phyloP scores from a whole-genome alignment of 2,113 vertebrate genomes.

The Chamaea fasciata region DNA sequence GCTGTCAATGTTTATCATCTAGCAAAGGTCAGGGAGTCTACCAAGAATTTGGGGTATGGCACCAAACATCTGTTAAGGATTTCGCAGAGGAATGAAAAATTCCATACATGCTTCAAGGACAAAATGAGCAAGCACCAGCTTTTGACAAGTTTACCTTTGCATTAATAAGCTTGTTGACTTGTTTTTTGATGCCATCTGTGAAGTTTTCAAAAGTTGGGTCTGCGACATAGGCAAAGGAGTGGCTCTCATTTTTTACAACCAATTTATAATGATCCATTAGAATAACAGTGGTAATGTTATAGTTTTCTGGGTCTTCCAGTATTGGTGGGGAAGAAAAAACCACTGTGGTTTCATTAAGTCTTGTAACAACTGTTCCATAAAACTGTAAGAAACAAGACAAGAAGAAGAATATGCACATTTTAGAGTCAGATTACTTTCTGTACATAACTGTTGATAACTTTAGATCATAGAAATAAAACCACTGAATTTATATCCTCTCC shows the following conservation, averaged over 20 bases:
- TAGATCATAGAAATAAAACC: background rate
- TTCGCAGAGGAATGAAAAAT: background rate
- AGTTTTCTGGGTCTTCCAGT: constrained; percentile 68
- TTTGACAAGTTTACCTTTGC: constrained; percentile 68
- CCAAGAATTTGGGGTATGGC: background rate
- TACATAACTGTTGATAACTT: background rate
- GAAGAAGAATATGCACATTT: background rate
- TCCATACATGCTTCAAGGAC: background rate
- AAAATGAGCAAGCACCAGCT: background rate
- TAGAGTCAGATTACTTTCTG: background rate
- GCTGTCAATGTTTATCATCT: background rate
- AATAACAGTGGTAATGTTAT: constrained; percentile 74
- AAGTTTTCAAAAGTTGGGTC: constrained; percentile 85
- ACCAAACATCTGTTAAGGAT: background rate
- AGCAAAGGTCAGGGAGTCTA: background rate
- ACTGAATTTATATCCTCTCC: background rate
- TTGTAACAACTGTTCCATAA: constrained; percentile 39
- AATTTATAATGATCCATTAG: constrained; percentile 80
- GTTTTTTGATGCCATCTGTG: constrained; percentile 77
- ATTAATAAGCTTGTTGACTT: constrained; percentile 82
- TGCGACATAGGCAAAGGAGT: constrained; percentile 80
- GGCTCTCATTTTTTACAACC: constrained; percentile 68
- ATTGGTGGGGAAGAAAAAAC: constrained; percentile 83
- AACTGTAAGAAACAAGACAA: constrained; percentile 67
- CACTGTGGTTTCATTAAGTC: constrained; percentile 77